These are phyloP conservation scores for Tinamus guttatus DNA, from an alignment of 2,113 vertebrate genomes.

Conservation along the genomic window DNA sequence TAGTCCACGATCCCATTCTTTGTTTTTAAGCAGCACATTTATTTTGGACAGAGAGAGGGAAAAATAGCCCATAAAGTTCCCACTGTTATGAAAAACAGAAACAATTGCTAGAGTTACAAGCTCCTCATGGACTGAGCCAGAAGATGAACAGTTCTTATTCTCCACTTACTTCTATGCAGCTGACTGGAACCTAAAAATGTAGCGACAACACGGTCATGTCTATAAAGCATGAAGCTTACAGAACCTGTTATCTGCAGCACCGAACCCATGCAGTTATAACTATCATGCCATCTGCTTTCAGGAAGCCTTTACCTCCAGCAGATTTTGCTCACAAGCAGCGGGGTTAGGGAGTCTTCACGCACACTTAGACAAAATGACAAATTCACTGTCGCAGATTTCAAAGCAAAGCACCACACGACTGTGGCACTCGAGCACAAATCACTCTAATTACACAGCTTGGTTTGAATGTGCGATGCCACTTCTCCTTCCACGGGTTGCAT, in stretches of 20 bases:
- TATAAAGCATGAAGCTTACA: conserved; percentile 33
- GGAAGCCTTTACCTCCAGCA: background rate
- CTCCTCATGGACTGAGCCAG: background rate
- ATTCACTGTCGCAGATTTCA: background rate
- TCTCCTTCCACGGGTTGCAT: conserved; percentile 18
- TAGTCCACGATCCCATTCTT: background rate
- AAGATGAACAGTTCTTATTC: conserved; percentile 24
- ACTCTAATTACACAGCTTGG: background rate
- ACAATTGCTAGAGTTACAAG: conserved; percentile 66
- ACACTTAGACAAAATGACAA: background rate
- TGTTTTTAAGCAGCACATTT: conserved; percentile 53
- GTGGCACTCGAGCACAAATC: conserved; percentile 35
- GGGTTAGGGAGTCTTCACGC: background rate
- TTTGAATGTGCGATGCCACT: conserved; percentile 32
- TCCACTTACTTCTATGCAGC: background rate
- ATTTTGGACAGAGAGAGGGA: conserved; percentile 27
- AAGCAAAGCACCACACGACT: background rate
- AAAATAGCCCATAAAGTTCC: conserved; percentile 41
- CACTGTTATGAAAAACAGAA: conserved; percentile 67
- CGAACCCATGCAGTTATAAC: background rate
- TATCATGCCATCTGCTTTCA: background rate
- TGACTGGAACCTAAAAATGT: background rate
- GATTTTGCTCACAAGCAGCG: background rate
- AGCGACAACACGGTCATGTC: background rate
- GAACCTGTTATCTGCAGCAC: conserved; percentile 2